phyloP scores from a whole-genome alignment of 1,140 invertebrate species.

The Hylaeus anthracinus region DNA sequence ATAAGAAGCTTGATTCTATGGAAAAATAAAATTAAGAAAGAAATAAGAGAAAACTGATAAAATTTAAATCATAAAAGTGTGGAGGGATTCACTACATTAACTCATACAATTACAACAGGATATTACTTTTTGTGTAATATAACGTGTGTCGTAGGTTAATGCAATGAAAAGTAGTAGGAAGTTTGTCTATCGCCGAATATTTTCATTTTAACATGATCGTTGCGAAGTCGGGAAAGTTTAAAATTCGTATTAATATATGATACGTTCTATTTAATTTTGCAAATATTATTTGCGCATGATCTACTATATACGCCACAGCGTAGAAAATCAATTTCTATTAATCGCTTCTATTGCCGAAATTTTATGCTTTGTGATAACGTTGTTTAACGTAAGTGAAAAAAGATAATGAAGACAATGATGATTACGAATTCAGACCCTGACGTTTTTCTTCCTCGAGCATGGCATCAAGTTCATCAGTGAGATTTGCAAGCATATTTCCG shows the following conservation, averaged over 20 bases:
- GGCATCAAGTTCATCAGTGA: slow-evolving; percentile 96
- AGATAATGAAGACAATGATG: slow-evolving; percentile 58
- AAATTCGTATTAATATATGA: neutral
- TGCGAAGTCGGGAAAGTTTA: neutral
- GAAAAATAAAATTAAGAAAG: slow-evolving; percentile 4
- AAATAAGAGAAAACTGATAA: neutral
- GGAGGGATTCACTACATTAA: slow-evolving; percentile 35
- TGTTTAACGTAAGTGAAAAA: slow-evolving; percentile 52
- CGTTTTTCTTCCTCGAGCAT: slow-evolving; percentile 96
- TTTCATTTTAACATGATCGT: neutral
- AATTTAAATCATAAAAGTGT: slow-evolving; percentile 23
- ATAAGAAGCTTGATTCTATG: slow-evolving; percentile 37
- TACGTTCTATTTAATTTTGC: slow-evolving; percentile 22
- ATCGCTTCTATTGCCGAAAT: slow-evolving; percentile 15
- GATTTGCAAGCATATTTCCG: slow-evolving; percentile 96
- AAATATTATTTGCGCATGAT: neutral
- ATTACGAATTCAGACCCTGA: slow-evolving; percentile 85
- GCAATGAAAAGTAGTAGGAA: slow-evolving; percentile 4
- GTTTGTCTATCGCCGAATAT: slow-evolving; percentile 8
- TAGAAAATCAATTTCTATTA: slow-evolving; percentile 5
- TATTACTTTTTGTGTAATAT: slow-evolving; percentile 40
- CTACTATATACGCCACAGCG: slow-evolving; percentile 8
- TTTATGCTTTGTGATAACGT: slow-evolving; percentile 64
- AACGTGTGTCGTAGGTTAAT: slow-evolving; percentile 25
- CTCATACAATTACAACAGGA: slow-evolving; percentile 35